A percentile compares a stretch with the other conserved stretches of the same genome.
phyloP scores from a whole-genome alignment of 1,140 invertebrate species.

The Brachystomella parvula region DNA sequence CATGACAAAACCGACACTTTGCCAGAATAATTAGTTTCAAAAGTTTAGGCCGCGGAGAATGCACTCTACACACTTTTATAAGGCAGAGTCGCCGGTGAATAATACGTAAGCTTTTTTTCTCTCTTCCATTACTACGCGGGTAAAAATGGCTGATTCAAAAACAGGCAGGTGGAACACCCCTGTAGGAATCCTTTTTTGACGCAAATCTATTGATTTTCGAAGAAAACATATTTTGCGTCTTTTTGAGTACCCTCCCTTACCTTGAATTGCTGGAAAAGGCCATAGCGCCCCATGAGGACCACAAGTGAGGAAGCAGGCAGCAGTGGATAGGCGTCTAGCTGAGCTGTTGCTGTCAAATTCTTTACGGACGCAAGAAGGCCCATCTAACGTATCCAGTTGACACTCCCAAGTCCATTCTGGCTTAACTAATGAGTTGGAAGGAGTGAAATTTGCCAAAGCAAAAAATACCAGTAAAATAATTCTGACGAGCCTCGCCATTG shows the following conservation, averaged over 20 bases:
- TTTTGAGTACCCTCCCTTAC: constrained; percentile 9
- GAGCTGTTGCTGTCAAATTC: background rate
- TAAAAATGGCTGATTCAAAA: background rate
- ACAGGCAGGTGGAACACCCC: background rate
- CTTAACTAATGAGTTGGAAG: background rate
- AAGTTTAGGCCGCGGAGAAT: too few species aligned
- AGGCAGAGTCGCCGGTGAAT: background rate
- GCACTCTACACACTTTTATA: too few species aligned
- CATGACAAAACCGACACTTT: too few species aligned
- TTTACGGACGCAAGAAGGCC: constrained; percentile 29
- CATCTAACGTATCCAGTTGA: constrained; percentile 26
- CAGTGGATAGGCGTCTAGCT: constrained; percentile 13
- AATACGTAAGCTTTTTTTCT: background rate
- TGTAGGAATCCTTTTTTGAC: background rate
- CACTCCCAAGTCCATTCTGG: constrained; percentile 30
- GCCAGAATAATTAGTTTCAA: too few species aligned
- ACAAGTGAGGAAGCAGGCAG: constrained; percentile 29
- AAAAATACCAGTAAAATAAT: background rate
- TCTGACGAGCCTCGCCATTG: background rate
- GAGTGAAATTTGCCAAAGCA: background rate
- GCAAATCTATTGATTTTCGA: background rate
- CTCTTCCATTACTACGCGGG: background rate
- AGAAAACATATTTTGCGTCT: background rate
- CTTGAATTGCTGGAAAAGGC: constrained; percentile 33
- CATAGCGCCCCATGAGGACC: constrained; percentile 29